Evolutionary conservation across 2,797 vertebrate genomes (phyloP).

Genomic region (Trematomus bernacchii): DNA sequence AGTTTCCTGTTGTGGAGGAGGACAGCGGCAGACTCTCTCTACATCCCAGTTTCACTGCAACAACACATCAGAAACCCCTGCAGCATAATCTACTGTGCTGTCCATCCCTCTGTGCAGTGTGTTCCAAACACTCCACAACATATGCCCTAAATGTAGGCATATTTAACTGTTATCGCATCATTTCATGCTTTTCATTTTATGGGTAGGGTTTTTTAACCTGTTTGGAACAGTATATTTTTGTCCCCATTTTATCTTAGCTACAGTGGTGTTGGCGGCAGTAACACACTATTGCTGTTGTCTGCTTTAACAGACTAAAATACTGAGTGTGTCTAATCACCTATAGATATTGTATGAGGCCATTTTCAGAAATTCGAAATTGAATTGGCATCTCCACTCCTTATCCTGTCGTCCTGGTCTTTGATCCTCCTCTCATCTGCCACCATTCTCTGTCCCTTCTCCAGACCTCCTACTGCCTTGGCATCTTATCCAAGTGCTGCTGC

Average conservation of each 20-base stretch:
- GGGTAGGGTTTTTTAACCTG: not conserved
- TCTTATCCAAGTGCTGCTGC: conserved; percentile 51
- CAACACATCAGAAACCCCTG: not conserved
- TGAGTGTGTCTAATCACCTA: conserved; percentile 25
- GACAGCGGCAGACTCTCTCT: conserved; percentile 1
- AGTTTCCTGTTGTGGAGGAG: not conserved
- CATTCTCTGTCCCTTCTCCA: conserved; percentile 67
- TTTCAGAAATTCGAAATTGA: conserved; percentile 59
- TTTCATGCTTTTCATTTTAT: conserved; percentile 2
- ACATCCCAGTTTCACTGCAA: conserved; percentile 1
- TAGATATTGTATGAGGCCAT: conserved; percentile 34
- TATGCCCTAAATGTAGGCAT: no score
- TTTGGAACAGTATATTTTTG: not conserved
- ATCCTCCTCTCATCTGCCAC: conserved; percentile 74
- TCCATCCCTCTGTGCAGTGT: not conserved
- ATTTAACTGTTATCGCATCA: not conserved
- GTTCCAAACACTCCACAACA: not conserved
- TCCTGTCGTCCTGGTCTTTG: conserved; percentile 69
- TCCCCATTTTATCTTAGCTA: not conserved
- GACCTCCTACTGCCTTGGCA: conserved; percentile 69
- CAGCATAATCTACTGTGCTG: not conserved
- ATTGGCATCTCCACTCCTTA: conserved; percentile 49
- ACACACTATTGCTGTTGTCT: not conserved
- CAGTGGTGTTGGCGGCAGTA: not conserved
- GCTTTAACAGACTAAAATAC: conserved; percentile 20